Base-by-base conservation (phyloP, 2,888 invertebrate genomes). In the Flabesymbios commensalis region DNA sequence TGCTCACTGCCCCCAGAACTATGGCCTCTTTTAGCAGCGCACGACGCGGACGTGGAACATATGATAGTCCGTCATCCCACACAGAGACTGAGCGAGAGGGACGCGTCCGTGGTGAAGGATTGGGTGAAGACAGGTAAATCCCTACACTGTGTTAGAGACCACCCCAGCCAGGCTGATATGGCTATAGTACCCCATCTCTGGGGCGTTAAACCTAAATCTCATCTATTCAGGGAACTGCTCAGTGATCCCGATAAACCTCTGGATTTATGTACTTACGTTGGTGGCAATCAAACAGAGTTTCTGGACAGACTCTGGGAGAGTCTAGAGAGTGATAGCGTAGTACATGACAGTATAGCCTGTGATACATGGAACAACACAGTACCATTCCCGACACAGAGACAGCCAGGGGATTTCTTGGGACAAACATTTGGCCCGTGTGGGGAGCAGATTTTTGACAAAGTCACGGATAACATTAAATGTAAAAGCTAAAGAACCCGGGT, bases 91-190 rank as follows among this genome's bases (percentile, higher is more conserved):
- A 60, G 49, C 32, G 41, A 52, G 3, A 29, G 59, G n/a, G 63
- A 63, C 3, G 45, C 45, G 2, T 47, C 33, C 5, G 59, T 55
- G 17, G 63, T 63, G 10, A 5, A 26, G 17, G 36, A 58, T 19
- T 61, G 47, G 36, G 10, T 61, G 5, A 24, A 55, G n/a, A 32
- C 7, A 10, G 26, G 24, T 33, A 24, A 47, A 2, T 54, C 52
- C n/a, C 47, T 64, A n/a, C 64, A 62, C 32, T 61, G 61, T 32
- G 36, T 64, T 10, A 29, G 62, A n/a, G 64, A 64, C 48, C 61
- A 61, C 53, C 49, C 49, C 14, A 19, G 5, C 10, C 58, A 61
- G 36, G 10, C 24, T 3, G 17, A 22, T 19, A 3, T 2, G 7
- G 19, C 47, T 1, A 26, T 63, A n/a, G 28, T 28, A 2, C 17